Base-by-base conservation (phyloP, 2,113 vertebrate genomes). In the Cyprinus carpio region DNA sequence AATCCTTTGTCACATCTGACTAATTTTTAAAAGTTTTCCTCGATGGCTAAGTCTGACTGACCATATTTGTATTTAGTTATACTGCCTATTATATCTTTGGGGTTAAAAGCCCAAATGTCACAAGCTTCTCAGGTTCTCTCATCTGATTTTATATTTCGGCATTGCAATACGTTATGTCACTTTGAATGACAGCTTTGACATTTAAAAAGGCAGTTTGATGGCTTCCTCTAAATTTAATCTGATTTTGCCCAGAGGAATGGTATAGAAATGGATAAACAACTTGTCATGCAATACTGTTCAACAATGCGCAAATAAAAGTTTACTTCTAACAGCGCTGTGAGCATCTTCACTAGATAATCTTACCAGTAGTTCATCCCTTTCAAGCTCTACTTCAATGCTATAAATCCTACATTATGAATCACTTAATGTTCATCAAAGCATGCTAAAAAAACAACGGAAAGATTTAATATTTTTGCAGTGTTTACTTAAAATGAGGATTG, bases 211-310 rank as follows among this genome's bases (percentile, higher is more conserved):
- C 76, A 7, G 34, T 83, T 82, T 43, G 37, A 86, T n/a, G 43
- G 23, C 40, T 77, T 86, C 4, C 64, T 72, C 64, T 64, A 74
- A 86, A 71, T 71, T 60, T 78, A 82, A 75, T 75, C 23, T 10
- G 4, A 8, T 25, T 25, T 83, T 65, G 23, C 65, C 78, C 25
- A 2, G 10, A 74, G 75, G 40, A 56, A 18, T 77, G 15, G 16
- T 3, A 74, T n/a, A 43, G 23, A n/a, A 40, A 43, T 46, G 18
- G 18, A 71, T 37, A 37, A 37, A 71, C 67, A 74, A 25, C 71
- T 25, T 74, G 10, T 46, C 10, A 43, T 74, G 71, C 71, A 43
- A 34, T 67, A 67, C 64, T 67, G 29, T 29, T 16, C 13, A 7
- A 23, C 34, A 40, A 71, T 40, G 20, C 1, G 4, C 67, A 23